Percentiles rank a stretch among this genome's conserved stretches.
Conservation (phyloP, 1,140 invertebrate genomes). For the Metopolophium dirhodum region DNA sequence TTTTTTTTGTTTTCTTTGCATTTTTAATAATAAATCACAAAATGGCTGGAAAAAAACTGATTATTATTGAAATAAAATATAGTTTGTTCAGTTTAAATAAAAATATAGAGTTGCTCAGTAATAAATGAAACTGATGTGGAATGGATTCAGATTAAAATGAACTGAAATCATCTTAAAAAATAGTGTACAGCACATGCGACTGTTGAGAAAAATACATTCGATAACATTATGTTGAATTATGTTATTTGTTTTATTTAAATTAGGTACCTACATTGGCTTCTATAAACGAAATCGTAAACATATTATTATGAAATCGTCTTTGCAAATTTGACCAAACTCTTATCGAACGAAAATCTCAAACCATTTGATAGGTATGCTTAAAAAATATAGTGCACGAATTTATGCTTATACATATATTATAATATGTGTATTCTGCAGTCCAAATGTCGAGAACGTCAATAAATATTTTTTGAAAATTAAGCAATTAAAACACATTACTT, state of each 20-base stretch:
- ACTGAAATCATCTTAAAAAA: background rate
- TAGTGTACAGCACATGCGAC: background rate
- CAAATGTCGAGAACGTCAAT: background rate
- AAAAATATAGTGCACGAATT: background rate
- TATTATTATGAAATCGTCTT: too few relatives aligned
- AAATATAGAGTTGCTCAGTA: background rate
- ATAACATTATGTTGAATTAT: background rate
- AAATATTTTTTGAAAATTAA: background rate
- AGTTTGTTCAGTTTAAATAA: background rate
- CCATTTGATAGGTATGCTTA: background rate
- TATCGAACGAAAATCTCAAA: background rate
- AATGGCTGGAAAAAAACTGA: background rate
- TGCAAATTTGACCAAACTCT: background rate
- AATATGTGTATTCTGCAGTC: background rate
- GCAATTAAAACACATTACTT: background rate
- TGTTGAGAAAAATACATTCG: background rate
- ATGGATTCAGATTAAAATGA: background rate
- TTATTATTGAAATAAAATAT: background rate
- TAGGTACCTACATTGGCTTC: background rate
- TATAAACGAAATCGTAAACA: background rate
- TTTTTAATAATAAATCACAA: background rate
- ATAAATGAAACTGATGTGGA: background rate
- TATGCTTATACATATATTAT: background rate
- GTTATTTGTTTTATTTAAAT: background rate
- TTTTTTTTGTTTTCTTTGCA: background rate